Evolutionary conservation across 2,113 vertebrate species (phyloP).

Genomic region (Anhinga rufa): DNA sequence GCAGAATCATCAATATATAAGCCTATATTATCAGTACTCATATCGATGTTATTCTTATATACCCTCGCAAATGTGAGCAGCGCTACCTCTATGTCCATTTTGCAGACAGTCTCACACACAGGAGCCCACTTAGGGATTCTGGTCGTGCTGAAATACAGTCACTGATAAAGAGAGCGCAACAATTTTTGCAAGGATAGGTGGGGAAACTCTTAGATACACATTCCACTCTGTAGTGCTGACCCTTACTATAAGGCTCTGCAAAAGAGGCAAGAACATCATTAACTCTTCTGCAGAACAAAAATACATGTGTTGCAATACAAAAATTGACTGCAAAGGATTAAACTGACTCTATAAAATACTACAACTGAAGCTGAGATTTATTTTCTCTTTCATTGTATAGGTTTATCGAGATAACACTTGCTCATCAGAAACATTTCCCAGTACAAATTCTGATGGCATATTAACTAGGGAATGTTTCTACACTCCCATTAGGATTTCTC

Average conservation of each 20-base stretch:
- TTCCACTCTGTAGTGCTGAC: background rate
- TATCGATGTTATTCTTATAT: background rate
- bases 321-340: background rate
- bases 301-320: background rate
- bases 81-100: background rate
- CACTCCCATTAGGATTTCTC: background rate
- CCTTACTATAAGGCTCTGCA: background rate
- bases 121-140: background rate
- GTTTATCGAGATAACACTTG: background rate
- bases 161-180: background rate
- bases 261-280: background rate
- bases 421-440: background rate
- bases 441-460: background rate
- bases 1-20: background rate
- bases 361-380: background rate
- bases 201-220: background rate
- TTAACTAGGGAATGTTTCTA: background rate
- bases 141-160: background rate
- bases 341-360: background rate
- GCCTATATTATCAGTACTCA: background rate
- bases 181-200: background rate
- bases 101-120: background rate
- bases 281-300: background rate
- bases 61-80: background rate
- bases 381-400: background rate